A percentile compares a stretch with the other conserved stretches of the same genome.
These are phyloP conservation scores for Dendrocopos noguchii DNA, from an alignment of 2,113 vertebrate species.

Conservation along the genomic window DNA sequence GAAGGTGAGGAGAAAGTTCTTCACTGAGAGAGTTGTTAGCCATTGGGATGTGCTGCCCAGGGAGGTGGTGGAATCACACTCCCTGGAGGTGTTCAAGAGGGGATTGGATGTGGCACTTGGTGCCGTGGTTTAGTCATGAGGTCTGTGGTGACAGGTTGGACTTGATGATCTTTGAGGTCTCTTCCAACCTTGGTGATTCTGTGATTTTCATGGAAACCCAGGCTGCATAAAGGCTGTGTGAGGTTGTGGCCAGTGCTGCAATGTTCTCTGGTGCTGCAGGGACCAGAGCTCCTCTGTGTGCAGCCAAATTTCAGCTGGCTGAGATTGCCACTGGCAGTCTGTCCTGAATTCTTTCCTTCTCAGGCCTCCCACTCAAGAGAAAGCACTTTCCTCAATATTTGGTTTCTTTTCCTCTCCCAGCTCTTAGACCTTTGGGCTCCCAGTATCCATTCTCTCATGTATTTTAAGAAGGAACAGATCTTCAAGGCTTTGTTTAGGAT, in stretches of 20 bases:
- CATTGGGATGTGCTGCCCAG: too few relatives aligned
- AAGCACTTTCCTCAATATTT: not conserved
- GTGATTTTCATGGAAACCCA: not conserved
- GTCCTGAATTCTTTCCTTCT: not conserved
- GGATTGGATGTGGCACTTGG: too few relatives aligned
- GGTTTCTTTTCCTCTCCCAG: not conserved
- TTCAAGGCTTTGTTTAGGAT: not conserved
- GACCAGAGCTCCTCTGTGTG: not conserved
- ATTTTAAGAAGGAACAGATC: not conserved
- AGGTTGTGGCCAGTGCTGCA: not conserved
- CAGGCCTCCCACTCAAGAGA: accelerated
- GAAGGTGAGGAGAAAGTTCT: too few relatives aligned
- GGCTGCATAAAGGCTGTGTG: not conserved
- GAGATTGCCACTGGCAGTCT: not conserved
- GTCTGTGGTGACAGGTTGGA: too few relatives aligned
- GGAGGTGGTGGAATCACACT: too few relatives aligned
- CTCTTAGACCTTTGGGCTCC: not conserved
- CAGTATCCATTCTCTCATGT: not conserved
- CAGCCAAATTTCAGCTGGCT: not conserved
- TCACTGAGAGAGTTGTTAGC: too few relatives aligned
- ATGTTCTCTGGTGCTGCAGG: accelerated
- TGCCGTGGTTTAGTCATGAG: too few relatives aligned
- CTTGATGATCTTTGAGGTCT: too few relatives aligned
- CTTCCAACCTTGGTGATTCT: too few relatives aligned
- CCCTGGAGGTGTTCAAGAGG: too few relatives aligned